These are phyloP conservation scores for Orchesellides sinensis DNA, from an alignment of 2,888 invertebrate species.

Conservation along the genomic window DNA sequence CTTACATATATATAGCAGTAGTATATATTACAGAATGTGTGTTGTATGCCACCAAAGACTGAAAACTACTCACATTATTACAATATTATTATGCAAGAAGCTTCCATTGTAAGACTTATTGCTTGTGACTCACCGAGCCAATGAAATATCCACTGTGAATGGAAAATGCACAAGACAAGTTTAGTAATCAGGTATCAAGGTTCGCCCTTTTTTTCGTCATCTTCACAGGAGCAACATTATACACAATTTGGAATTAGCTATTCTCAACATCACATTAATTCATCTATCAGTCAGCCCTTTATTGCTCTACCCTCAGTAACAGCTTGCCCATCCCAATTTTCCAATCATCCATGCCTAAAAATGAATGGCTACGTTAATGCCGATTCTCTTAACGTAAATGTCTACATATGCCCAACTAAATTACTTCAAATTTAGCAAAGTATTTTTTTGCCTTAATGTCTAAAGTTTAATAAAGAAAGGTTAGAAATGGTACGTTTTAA, in stretches of 20 bases:
- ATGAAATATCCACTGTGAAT: slow-evolving; percentile 12
- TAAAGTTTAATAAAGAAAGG: too few relatives aligned
- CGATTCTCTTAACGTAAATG: not conserved
- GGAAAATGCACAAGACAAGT: slow-evolving; percentile 34
- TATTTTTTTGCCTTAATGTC: too few relatives aligned
- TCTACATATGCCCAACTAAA: too few relatives aligned
- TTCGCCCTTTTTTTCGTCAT: slow-evolving; percentile 50
- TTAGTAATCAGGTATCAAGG: slow-evolving; percentile 62
- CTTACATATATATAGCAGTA: slow-evolving; percentile 4
- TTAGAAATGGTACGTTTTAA: too few relatives aligned
- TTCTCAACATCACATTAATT: slow-evolving; percentile 63
- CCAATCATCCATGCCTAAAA: slow-evolving; percentile 48
- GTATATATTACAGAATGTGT: not conserved
- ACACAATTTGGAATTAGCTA: slow-evolving; percentile 61
- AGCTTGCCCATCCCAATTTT: slow-evolving; percentile 60
- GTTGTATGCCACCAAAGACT: slow-evolving; percentile 42
- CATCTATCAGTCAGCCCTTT: slow-evolving; percentile 58
- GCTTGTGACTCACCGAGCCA: slow-evolving; percentile 52
- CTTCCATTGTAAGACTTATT: slow-evolving; percentile 63
- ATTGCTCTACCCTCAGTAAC: slow-evolving; percentile 43
- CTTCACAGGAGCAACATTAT: slow-evolving; percentile 44
- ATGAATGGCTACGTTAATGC: slow-evolving; percentile 27
- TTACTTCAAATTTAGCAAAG: too few relatives aligned
- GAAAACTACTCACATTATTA: slow-evolving; percentile 63
- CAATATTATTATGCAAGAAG: slow-evolving; percentile 66